Evolutionary conservation across 2,113 vertebrate species (phyloP).

Genomic region (Sinocyclocheilus rhinocerous): DNA sequence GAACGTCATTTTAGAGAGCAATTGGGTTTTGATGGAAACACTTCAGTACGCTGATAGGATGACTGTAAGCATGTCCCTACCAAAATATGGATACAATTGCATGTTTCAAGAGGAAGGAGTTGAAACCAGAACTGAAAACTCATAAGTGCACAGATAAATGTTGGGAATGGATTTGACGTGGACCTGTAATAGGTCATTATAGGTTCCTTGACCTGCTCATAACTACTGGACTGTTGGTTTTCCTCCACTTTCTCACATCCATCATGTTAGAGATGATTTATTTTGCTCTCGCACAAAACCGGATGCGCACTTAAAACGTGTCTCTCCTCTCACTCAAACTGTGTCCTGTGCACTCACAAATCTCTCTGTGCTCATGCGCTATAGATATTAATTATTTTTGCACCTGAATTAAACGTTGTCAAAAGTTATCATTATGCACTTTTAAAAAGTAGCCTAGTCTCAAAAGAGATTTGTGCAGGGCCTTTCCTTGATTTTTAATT

Average conservation of each 20-base stretch:
- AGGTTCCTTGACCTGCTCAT: background rate
- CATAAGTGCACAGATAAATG: background rate
- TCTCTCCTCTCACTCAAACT: no score
- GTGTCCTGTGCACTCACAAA: no score
- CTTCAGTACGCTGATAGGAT: background rate
- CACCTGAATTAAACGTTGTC: no score
- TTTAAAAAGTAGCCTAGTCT: no score
- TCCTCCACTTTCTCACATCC: background rate
- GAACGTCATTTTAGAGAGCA: background rate
- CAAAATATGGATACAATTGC: background rate
- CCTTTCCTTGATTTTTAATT: no score
- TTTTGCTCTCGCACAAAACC: no score
- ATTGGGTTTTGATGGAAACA: constrained; percentile 12
- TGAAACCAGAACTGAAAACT: background rate
- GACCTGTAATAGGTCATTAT: background rate
- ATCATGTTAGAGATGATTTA: background rate
- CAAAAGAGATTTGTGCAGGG: no score
- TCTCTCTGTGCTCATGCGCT: no score
- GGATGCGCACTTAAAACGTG: no score
- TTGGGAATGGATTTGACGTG: background rate
- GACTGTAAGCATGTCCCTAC: background rate
- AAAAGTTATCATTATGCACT: no score
- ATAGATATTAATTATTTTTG: no score
- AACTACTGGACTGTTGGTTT: background rate
- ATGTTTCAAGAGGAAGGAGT: background rate